Conservation (phyloP, 2,888 invertebrate species). For the Apoderus coryli region DNA sequence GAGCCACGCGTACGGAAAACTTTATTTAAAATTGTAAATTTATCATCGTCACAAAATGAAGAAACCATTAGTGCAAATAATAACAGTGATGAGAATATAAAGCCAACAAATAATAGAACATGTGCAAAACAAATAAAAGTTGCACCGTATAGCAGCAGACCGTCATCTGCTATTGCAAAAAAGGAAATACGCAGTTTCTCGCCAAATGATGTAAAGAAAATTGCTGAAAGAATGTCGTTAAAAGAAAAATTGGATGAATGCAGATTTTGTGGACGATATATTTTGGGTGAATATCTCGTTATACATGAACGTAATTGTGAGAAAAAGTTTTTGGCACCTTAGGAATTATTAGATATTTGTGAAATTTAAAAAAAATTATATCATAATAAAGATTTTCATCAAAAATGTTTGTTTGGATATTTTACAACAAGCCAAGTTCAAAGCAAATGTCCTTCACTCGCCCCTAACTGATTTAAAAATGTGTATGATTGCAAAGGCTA, state of each 20-base stretch:
- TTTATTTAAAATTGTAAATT: conserved; percentile 16
- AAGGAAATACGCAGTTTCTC: conserved; percentile 6
- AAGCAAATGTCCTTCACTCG: too few relatives aligned
- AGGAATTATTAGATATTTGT: too few relatives aligned
- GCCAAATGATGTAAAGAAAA: neutral
- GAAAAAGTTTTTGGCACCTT: neutral
- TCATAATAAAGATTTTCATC: too few relatives aligned
- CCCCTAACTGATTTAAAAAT: too few relatives aligned
- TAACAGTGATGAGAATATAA: conserved; percentile 5
- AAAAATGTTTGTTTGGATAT: too few relatives aligned
- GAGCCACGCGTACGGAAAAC: conserved; percentile 17
- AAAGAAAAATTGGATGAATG: conserved; percentile 16
- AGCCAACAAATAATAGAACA: neutral
- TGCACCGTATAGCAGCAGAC: neutral
- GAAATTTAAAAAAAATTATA: too few relatives aligned
- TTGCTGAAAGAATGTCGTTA: neutral
- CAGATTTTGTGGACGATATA: conserved; percentile 16
- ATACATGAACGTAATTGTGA: conserved; percentile 17
- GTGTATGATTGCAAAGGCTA: too few relatives aligned
- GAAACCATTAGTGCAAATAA: neutral
- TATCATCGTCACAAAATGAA: neutral
- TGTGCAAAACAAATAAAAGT: neutral
- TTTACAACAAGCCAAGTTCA: too few relatives aligned
- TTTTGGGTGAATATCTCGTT: conserved; percentile 16
- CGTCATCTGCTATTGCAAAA: conserved; percentile 3